Evolutionary conservation across 2,113 vertebrate genomes (phyloP).

Genomic region (Sylvilagus bachmani): DNA sequence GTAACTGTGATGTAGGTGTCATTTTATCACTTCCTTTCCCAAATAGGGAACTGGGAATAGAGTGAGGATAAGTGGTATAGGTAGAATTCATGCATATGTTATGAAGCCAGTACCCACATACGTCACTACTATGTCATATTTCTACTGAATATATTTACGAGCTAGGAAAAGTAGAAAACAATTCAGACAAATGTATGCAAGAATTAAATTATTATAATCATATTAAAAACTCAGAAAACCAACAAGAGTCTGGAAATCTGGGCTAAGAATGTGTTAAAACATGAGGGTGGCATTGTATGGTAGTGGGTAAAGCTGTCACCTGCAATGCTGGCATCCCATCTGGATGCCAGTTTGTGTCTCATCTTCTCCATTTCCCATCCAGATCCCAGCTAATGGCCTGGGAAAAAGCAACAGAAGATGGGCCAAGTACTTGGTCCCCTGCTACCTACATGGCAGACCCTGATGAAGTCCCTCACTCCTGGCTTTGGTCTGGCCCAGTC

Average conservation of each 20-base stretch:
- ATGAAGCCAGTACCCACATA: not conserved
- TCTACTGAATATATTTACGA: not conserved
- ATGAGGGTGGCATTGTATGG: too few relatives aligned
- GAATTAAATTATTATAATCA: not conserved
- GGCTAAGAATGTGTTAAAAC: not conserved
- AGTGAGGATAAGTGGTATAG: not conserved
- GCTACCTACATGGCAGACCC: too few relatives aligned
- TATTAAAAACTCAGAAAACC: not conserved
- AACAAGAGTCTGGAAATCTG: not conserved
- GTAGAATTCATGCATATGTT: conserved; percentile 33
- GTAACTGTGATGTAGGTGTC: not conserved
- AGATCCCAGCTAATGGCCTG: too few relatives aligned
- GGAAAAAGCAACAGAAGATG: too few relatives aligned
- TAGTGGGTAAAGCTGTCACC: too few relatives aligned
- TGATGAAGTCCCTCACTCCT: too few relatives aligned
- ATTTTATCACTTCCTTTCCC: conserved; percentile 33
- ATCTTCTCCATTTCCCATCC: too few relatives aligned
- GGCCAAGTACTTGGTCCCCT: too few relatives aligned
- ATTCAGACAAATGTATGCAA: not conserved
- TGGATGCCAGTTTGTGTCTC: too few relatives aligned
- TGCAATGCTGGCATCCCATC: too few relatives aligned
- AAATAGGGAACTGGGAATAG: conserved; percentile 7
- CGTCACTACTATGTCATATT: not conserved
- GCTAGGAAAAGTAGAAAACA: not conserved
- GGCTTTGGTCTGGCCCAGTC: too few relatives aligned